Evolutionary conservation across 1,140 invertebrate species (phyloP), one percentile per base, ranked within the genome.

Genomic region (Ctenoplectra terminalis): DNA sequence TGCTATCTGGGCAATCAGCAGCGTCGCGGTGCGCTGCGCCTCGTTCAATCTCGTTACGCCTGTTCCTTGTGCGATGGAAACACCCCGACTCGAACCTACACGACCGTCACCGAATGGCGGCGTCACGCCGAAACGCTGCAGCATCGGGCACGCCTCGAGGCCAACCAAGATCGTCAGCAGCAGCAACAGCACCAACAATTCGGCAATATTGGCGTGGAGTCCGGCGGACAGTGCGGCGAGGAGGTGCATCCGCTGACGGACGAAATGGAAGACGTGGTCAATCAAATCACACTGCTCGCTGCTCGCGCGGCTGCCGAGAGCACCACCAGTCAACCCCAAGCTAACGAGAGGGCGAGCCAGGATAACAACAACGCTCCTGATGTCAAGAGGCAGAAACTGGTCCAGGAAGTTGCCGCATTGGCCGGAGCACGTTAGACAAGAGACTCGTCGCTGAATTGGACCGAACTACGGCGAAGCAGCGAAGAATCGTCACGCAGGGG

Each of bases 241-340:
- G 92, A 93, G 77, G 90, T 90, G 5, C 93, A 93, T 67, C 96
- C 95, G n/a, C 94, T 97, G 4, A 95, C 95, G 54, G 96, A 97
- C 92, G 96, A 97, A 90, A 97, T 97, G 96, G 96, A 97, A 90
- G 96, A 97, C 91, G 96, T 97, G 66, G 96, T 97, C 43, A 97
- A 97, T 90, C 96, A 97, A 93, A 97, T 97, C 81, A 97, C 97
- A 40, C 94, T 97, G 46, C 92, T 97, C 86, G 96, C 97, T 2
- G 96, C 96, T 3, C 94, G 96, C 74, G 96, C 96, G 7, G 94
- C 94, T n/a, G 95, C 95, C 17, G 92, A 93, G 34, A 93, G 91
- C 73, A 93, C 92, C 13, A 92, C 91, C 46, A 86, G 73, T 34
- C 88, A 88, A 31, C 56, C 73, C 0, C 87, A 87, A 70, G 83